phyloP scores from a whole-genome alignment of 2,888 invertebrate genomes.

The Ceramica pisi region DNA sequence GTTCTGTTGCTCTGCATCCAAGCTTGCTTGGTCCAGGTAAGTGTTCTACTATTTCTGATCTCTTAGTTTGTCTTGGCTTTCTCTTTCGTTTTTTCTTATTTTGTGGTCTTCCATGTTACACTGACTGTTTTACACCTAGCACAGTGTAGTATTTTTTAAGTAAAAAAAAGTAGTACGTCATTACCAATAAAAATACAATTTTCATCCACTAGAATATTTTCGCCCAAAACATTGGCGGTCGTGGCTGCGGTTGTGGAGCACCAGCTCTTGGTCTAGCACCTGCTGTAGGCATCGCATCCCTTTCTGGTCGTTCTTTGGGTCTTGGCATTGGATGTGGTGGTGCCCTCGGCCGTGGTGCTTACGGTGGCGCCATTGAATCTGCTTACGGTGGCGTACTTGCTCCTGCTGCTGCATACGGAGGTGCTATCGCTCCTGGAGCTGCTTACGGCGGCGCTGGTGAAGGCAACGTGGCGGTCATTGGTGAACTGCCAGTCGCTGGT shows the following conservation, averaged over 20 bases:
- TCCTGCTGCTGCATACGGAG: slow-evolving; percentile 24
- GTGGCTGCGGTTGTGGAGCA: slow-evolving; percentile 7
- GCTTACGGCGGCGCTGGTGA: slow-evolving; percentile 62
- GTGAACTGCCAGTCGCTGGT: slow-evolving; percentile 63
- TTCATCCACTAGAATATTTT: slow-evolving; percentile 17
- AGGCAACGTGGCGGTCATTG: slow-evolving; percentile 70
- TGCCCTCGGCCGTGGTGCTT: neutral
- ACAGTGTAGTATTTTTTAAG: no score
- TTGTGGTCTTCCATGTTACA: neutral
- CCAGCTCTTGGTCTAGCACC: slow-evolving; percentile 1
- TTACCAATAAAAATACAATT: no score
- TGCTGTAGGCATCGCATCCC: neutral
- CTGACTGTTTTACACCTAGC: no score
- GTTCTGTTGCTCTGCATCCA: slow-evolving; percentile 71
- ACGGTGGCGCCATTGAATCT: neutral
- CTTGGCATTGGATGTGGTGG: neutral
- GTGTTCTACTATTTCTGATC: slow-evolving; percentile 1
- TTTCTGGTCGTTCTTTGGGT: neutral
- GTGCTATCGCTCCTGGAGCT: slow-evolving; percentile 6
- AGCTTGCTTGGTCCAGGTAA: slow-evolving; percentile 73
- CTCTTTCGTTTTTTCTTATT: neutral
- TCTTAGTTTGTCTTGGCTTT: no score
- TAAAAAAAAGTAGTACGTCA: no score
- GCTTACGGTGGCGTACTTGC: slow-evolving; percentile 28
- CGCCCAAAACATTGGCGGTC: slow-evolving; percentile 15